Evolutionary conservation across 2,888 invertebrate genomes (phyloP).

Genomic region (Parapristionchus giblindavisi): DNA sequence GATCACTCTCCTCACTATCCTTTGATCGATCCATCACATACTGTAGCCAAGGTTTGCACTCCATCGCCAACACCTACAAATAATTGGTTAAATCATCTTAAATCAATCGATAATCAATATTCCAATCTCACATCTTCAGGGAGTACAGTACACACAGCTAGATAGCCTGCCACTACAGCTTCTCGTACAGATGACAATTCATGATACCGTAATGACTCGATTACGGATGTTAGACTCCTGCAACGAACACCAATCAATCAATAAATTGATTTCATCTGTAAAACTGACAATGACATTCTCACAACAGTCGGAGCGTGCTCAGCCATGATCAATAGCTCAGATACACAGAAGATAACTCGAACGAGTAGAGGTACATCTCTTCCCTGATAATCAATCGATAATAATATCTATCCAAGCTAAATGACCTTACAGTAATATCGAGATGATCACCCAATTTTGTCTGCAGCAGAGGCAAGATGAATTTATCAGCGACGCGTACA

Average conservation of each 20-base stretch:
- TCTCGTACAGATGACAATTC: slow-evolving; percentile 40
- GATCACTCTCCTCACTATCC: slow-evolving; percentile 19
- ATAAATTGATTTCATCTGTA: not conserved
- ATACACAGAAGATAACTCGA: slow-evolving; percentile 40
- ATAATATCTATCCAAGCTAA: not conserved
- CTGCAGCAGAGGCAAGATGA: slow-evolving; percentile 18
- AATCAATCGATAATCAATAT: not conserved
- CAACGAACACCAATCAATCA: slow-evolving; percentile 19
- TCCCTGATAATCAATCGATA: slow-evolving; percentile 29
- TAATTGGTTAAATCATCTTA: not conserved
- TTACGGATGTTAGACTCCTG: slow-evolving; percentile 44
- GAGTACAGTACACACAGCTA: slow-evolving; percentile 1
- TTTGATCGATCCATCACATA: slow-evolving; percentile 13
- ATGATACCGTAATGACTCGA: slow-evolving; percentile 41
- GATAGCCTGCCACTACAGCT: slow-evolving; percentile 8
- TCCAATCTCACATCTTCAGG: slow-evolving; percentile 30
- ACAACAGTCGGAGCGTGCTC: slow-evolving; percentile 32
- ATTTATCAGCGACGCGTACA: slow-evolving; percentile 9
- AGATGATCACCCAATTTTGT: slow-evolving; percentile 34
- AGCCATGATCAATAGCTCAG: slow-evolving; percentile 41
- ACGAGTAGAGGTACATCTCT: slow-evolving; percentile 39
- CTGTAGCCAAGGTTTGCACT: slow-evolving; percentile 22
- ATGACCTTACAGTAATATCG: slow-evolving; percentile 36
- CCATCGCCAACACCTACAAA: slow-evolving; percentile 12
- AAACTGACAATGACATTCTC: slow-evolving; percentile 40